phyloP scores from a whole-genome alignment of 1,140 invertebrate genomes.

The Drosophila sp. region DNA sequence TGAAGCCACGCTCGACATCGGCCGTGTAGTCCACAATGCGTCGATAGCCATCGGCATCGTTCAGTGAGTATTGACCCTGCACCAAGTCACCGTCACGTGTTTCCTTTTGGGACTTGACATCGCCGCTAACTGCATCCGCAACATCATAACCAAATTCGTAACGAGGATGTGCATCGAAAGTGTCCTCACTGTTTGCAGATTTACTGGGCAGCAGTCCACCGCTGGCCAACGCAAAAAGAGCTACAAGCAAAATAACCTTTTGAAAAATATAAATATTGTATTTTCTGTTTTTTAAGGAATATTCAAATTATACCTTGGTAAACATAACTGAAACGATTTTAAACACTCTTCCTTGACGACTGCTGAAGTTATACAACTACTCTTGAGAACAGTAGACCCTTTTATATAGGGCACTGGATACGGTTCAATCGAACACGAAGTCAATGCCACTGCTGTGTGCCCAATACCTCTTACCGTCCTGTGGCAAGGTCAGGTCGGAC shows the following conservation, averaged over 20 bases:
- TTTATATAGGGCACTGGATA: slow-evolving; percentile 57
- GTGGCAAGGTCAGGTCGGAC: slow-evolving; percentile 60
- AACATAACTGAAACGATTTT: slow-evolving; percentile 45
- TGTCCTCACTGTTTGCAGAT: slow-evolving; percentile 39
- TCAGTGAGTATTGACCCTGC: slow-evolving; percentile 85
- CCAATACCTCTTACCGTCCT: slow-evolving; percentile 51
- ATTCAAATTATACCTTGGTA: slow-evolving; percentile 43
- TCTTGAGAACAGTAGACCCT: background rate
- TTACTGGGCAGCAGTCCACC: slow-evolving; percentile 54
- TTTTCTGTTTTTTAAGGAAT: too few relatives aligned
- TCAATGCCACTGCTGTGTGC: slow-evolving; percentile 66
- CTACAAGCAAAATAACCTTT: slow-evolving; percentile 42
- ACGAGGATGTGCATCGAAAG: slow-evolving; percentile 81
- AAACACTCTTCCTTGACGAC: slow-evolving; percentile 42
- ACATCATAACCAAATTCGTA: slow-evolving; percentile 86
- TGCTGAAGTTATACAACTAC: slow-evolving; percentile 43
- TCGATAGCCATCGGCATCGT: slow-evolving; percentile 83
- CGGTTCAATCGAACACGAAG: slow-evolving; percentile 40
- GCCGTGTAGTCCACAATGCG: slow-evolving; percentile 83
- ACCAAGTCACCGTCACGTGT: slow-evolving; percentile 86
- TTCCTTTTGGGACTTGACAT: slow-evolving; percentile 87
- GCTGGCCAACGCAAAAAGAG: slow-evolving; percentile 39
- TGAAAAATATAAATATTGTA: background rate
- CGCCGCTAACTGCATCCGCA: slow-evolving; percentile 86
- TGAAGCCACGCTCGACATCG: slow-evolving; percentile 81